phyloP scores from a whole-genome alignment of 2,888 invertebrate genomes.

The Andrena hattorfiana region DNA sequence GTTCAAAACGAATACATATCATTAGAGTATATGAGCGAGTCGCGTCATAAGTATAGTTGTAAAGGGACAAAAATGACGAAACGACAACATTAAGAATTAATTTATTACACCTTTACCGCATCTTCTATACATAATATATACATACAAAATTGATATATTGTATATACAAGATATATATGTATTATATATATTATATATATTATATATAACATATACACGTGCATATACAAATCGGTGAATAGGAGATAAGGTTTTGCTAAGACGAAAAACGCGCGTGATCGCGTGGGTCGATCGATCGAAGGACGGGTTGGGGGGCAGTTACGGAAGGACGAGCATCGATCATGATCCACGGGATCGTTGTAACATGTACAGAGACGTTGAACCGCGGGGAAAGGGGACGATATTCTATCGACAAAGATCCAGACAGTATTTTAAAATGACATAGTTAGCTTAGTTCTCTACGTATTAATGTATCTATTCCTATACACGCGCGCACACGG shows the following conservation, averaged over 20 bases:
- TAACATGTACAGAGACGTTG: slow-evolving; percentile 42
- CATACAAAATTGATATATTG: slow-evolving; percentile 64
- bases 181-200: slow-evolving; percentile 59
- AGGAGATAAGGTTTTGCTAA: slow-evolving; percentile 53
- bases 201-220: slow-evolving; percentile 56
- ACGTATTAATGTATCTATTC: slow-evolving; percentile 52
- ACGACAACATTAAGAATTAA: slow-evolving; percentile 72
- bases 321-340: not conserved
- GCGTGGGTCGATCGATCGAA: slow-evolving; percentile 37
- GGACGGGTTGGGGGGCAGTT: not conserved
- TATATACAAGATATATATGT: slow-evolving; percentile 61
- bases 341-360: slow-evolving; percentile 44
- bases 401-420: slow-evolving; percentile 65
- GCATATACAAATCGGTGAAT: slow-evolving; percentile 46
- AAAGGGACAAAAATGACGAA: slow-evolving; percentile 17
- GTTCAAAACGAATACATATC: slow-evolving; percentile 82
- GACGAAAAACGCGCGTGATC: slow-evolving; percentile 38
- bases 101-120: slow-evolving; percentile 79
- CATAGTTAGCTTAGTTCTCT: slow-evolving; percentile 65
- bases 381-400: slow-evolving; percentile 34
- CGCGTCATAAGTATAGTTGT: slow-evolving; percentile 58
- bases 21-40: slow-evolving; percentile 72
- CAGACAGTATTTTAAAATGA: slow-evolving; percentile 80
- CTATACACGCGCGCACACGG: slow-evolving; percentile 31
- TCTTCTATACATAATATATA: slow-evolving; percentile 71